A percentile compares a stretch with the other conserved stretches of the same genome.
Evolutionary conservation across 2,797 vertebrate genomes (phyloP).

Genomic region (Anguilla marmorata): DNA sequence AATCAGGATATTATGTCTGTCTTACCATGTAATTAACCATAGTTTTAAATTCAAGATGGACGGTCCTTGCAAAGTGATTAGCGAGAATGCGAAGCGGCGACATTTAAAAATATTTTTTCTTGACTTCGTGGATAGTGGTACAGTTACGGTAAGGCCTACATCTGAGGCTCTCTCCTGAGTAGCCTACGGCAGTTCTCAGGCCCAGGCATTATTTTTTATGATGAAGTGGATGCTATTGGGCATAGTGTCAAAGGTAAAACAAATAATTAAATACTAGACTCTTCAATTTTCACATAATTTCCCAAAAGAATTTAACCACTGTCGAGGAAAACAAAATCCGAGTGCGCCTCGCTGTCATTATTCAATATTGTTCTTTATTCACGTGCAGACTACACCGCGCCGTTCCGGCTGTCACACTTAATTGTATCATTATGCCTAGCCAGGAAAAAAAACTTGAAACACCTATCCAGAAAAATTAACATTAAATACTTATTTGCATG

Average conservation of each 20-base stretch:
- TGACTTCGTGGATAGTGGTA: neutral
- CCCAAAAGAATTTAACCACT: neutral
- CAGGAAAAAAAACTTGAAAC: neutral
- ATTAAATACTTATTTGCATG: constrained; percentile 11
- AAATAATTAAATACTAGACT: constrained; percentile 2
- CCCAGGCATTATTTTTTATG: neutral
- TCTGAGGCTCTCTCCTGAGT: neutral
- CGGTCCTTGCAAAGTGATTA: neutral
- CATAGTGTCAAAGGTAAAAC: neutral
- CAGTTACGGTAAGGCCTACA: neutral
- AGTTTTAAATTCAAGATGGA: neutral
- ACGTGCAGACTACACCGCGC: neutral
- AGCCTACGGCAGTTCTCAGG: neutral
- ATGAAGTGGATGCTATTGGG: neutral
- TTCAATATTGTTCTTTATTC: neutral
- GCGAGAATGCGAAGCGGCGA: neutral
- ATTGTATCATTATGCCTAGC: neutral
- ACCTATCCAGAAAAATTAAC: neutral
- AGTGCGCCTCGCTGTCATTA: neutral
- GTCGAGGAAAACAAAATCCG: neutral
- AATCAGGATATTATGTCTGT: neutral
- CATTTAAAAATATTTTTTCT: neutral
- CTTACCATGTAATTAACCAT: neutral
- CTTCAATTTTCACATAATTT: neutral
- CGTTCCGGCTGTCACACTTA: neutral